A percentile compares a stretch with the other conserved stretches of the same genome.
Conservation (phyloP, 2,888 invertebrate species). For the Harpalus rubripes region DNA sequence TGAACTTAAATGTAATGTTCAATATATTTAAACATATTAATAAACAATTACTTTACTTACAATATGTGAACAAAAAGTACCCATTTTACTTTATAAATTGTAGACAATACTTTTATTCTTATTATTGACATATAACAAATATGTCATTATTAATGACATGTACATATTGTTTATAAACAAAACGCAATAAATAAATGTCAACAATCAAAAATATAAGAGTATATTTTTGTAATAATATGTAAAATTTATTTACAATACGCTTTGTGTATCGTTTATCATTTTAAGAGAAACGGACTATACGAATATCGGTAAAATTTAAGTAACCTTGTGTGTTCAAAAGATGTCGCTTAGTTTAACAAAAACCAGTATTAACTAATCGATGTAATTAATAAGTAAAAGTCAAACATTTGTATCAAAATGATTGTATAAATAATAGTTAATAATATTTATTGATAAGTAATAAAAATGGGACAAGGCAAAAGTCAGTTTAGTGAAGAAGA, state of each 20-base stretch:
- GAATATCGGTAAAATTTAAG: no score
- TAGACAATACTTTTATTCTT: not conserved
- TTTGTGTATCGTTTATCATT: no score
- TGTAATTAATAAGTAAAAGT: not conserved
- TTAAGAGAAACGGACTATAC: no score
- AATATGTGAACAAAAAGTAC: slow-evolving; percentile 10
- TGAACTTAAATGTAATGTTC: not conserved
- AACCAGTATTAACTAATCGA: no score
- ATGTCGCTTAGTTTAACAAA: no score
- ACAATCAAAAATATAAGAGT: no score
- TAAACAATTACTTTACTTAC: slow-evolving; percentile 26
- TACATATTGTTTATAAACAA: not conserved
- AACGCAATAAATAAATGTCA: no score
- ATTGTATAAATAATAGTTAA: slow-evolving; percentile 8
- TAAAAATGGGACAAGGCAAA: slow-evolving; percentile 88
- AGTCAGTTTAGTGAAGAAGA: slow-evolving; percentile 94
- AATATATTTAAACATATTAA: not conserved
- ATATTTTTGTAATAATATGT: no score
- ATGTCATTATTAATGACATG: not conserved
- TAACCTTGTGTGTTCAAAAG: no score
- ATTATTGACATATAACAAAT: slow-evolving; percentile 4
- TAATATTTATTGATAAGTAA: no score
- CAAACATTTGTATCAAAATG: not conserved
- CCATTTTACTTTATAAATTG: slow-evolving; percentile 8
- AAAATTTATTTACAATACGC: no score